Evolutionary conservation across 2,888 invertebrate species (phyloP), one percentile per base, ranked within the genome.

Genomic region (Stenotaenia linearis): DNA sequence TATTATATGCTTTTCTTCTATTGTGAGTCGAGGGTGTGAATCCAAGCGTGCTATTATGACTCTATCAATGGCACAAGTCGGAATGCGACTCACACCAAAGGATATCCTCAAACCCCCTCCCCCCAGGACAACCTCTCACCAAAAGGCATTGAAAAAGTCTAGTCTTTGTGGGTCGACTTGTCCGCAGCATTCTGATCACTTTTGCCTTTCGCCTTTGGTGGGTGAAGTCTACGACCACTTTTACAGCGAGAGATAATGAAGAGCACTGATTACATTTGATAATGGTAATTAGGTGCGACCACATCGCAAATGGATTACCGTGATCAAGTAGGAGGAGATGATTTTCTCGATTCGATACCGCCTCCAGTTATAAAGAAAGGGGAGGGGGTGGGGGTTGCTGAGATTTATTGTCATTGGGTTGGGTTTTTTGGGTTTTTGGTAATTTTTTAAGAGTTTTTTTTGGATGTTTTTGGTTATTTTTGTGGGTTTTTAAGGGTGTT

Each of bases 1-100:
- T 69, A 69, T 69, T 69, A 69, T 69, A 69, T 69, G 69, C 69
- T 28, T 69, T 69, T 69, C 69, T 69, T 69, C 69, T 28, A 69
- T 69, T 69, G 69, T 69, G 69, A 69, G 69, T 69, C 69, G 69
- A 69, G 69, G 69, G 69, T 69, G 69, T 69, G 69, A 69, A 69
- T 69, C 69, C 69, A 69, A 69, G 69, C 69, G 69, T 69, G 69
- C 69, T 69, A 69, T 69, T 69, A 69, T 69, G 69, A 69, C 69
- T 69, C 69, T 28, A 69, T 69, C 69, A 69, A 69, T 69, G 69
- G 69, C 69, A 69, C 69, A 69, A 69, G 69, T 69, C 69, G 69
- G 69, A 69, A 69, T 69, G 69, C 69, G 69, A 25, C 69, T 69
- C 69, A 69, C 69, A 69, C 69, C 69, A 69, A 69, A 69, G 69